These are phyloP conservation scores for Pachycephala philippinensis DNA, from an alignment of 2,113 vertebrate genomes.

Conservation along the genomic window DNA sequence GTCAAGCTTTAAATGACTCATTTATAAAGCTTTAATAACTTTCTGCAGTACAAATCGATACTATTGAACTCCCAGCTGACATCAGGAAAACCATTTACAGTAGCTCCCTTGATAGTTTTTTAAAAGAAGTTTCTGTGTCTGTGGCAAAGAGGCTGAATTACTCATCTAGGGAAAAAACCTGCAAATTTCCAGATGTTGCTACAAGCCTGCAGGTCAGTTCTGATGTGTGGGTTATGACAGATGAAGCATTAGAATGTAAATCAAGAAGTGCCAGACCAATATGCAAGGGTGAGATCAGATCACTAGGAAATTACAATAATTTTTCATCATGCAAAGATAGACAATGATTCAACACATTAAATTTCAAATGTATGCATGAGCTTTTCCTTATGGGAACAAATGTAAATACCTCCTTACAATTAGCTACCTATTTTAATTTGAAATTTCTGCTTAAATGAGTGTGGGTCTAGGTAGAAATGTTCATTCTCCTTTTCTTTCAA, in stretches of 20 bases:
- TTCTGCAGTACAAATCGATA: constrained; percentile 21
- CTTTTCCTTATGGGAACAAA: neutral
- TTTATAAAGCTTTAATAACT: constrained; percentile 52
- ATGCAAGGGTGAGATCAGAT: neutral
- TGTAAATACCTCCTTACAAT: neutral
- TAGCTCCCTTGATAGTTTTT: neutral
- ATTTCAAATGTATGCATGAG: neutral
- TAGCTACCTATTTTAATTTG: neutral
- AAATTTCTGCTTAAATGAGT: neutral
- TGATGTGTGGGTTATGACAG: neutral
- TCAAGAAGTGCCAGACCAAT: neutral
- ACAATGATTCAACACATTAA: neutral
- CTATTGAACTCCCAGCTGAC: constrained; percentile 2
- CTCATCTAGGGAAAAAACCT: neutral
- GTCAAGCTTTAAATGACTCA: constrained; percentile 37
- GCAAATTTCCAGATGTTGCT: neutral
- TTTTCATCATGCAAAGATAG: neutral
- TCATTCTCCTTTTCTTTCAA: neutral
- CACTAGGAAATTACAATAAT: neutral
- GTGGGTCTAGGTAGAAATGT: neutral
- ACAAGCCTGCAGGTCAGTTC: neutral
- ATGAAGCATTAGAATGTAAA: constrained; percentile 10
- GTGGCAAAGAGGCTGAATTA: neutral
- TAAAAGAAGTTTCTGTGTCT: neutral
- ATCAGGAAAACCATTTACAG: constrained; percentile 15